Base-by-base conservation (phyloP, 2,888 invertebrate species). In the Nematopogon swammerdamellus region DNA sequence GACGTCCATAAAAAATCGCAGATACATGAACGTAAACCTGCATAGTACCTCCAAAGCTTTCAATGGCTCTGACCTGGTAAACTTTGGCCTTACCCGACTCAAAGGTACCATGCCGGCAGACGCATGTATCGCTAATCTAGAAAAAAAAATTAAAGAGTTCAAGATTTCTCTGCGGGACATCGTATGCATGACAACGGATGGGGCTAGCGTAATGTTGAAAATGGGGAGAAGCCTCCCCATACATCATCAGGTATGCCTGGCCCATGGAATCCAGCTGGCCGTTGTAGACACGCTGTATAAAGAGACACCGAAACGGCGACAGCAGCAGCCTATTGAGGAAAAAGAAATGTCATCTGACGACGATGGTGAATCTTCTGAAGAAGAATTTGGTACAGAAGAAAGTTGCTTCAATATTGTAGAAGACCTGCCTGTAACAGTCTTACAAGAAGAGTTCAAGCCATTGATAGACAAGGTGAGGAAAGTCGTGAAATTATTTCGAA, bases 201-300 rank as follows among this genome's bases (percentile, higher is more conserved):
- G 43, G 4, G 43, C 43, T 6, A 43, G 43, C 14, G 43, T 43
- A 5, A 43, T 43, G 43, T 3, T 17, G 4, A 18, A n/a, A 17
- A 3, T 43, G 6, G 57, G 55, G 18, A 54, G 46, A 29, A 19
- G 53, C 29, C 47, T 56, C 25, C 11, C 46, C 19, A 17, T 46
- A 8, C 4, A 50, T 10, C 57, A 58, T 14, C 56, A 57, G 50
- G 20, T 58, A 16, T 58, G 58, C 50, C 51, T 51, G 42, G 53
- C 56, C 4, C 54, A 57, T 49, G 53, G 44, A 49, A 47, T 55
- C 1, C 56, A 59, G 16, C 48, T 59, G 19, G 56, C 52, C 19
- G 52, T 59, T 10, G 18, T 54, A 18, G 56, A 59, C 51, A 49
- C 54, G 25, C 43, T 58, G 29, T 56, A 55, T 25, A 51, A 52